Conservation (phyloP, 2,113 vertebrate species). For the Petaurus breviceps region DNA sequence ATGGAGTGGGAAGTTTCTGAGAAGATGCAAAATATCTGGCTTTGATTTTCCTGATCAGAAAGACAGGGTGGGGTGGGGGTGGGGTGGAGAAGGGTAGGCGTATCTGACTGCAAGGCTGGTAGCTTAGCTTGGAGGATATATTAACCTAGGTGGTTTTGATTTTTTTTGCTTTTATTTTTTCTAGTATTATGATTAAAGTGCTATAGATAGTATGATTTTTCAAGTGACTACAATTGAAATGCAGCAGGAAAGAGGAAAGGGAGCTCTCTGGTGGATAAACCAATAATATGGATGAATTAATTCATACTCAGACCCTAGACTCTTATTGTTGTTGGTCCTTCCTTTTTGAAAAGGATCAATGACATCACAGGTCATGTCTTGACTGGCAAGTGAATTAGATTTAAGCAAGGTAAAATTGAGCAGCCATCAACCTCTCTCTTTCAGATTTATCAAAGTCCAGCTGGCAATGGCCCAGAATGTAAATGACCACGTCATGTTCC, state of each 20-base stretch:
- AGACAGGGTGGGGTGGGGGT: neutral
- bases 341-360: neutral
- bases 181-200: neutral
- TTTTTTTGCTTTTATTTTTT: neutral
- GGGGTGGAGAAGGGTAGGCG: too few species aligned
- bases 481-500: neutral
- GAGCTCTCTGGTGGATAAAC: neutral
- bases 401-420: neutral
- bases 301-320: neutral
- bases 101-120: neutral
- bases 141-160: neutral
- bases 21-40: neutral
- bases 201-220: neutral
- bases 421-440: neutral
- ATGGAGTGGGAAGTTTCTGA: neutral
- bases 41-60: neutral
- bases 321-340: neutral
- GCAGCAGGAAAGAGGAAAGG: neutral
- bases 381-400: neutral
- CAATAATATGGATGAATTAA: neutral
- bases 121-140: neutral
- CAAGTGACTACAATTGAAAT: neutral
- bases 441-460: neutral
- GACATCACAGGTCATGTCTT: neutral
- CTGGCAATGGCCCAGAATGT: neutral